Percentiles rank a stretch among this genome's conserved stretches.
Conservation (phyloP, 1,140 invertebrate genomes). For the Campodea augens region DNA sequence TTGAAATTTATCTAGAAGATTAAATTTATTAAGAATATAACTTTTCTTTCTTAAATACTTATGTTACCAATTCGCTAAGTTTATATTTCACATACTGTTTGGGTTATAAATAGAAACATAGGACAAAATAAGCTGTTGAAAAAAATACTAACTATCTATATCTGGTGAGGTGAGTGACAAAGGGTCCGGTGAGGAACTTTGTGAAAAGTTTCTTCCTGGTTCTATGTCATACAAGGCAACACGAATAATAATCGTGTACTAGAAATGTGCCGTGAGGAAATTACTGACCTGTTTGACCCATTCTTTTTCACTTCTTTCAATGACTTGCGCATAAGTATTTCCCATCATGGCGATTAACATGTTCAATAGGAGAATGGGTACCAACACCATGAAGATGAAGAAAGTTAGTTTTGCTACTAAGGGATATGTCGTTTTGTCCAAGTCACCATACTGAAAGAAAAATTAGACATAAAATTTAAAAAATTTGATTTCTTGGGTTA, state of each 20-base stretch:
- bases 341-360: constrained; percentile 99
- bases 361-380: constrained; percentile 88
- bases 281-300: constrained; percentile 81
- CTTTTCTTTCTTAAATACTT: no score
- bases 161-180: neutral
- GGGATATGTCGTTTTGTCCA: constrained; percentile 74
- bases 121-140: no score
- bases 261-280: no score
- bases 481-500: neutral
- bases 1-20: no score
- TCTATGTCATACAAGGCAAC: no score
- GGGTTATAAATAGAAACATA: no score
- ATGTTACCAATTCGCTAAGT: no score
- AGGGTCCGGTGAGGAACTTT: neutral
- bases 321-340: constrained; percentile 93
- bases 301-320: constrained; percentile 94
- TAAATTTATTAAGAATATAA: no score
- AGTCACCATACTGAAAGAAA: constrained; percentile 64
- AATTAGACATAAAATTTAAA: constrained; percentile 11
- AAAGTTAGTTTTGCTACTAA: constrained; percentile 85
- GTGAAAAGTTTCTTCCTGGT: no score
- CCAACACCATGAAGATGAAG: constrained; percentile 90
- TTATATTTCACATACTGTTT: no score
- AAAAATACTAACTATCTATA: no score
- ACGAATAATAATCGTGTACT: no score